Evolutionary conservation across 2,888 invertebrate species (phyloP), one percentile per base, ranked within the genome.

Genomic region (Molorchus minor): DNA sequence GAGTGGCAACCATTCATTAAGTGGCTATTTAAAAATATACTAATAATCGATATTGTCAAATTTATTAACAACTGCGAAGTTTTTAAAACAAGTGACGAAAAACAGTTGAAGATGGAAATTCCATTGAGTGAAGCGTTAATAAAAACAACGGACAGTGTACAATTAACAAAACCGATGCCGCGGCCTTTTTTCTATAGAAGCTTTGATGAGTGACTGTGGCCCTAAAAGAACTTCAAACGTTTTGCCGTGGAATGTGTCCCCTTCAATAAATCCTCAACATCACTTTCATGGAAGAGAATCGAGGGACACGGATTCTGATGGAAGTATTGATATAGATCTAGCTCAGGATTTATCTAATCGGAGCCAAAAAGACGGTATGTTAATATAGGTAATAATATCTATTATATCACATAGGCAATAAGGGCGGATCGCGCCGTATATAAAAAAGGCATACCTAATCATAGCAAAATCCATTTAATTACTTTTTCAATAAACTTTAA

Each of bases 161-260:
- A 68, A 29, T 65, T 75, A 40, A 76, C 77, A n/a, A 81, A 79
- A 68, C 75, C 80, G 2, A 82, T 82, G 47, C 87, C 87, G 2
- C 85, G 84, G 68, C 85, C 87, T 1, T 87, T 87, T n/a, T 75
- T 85, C 87, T 0, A 87, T 87, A 41, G 87, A 87, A 76, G 87
- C 87, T 1, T 71, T 87, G 19, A 87, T 87, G 73, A 79, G 81
- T 68, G 79, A 79, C 61, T 74, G 74, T 60, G 77, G 75, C 8
- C 77, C 79, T 8, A 75, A 63, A 61, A 75, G 70, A 55, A 63
- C 40, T 13, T 68, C 58, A 49, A 68, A 57, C 13, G 47, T 63
- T 35, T 62, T 62, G 16, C 64, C 70, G 20, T 75, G 77, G 76
- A 69, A 65, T 47, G 59, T 71, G n/a, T 53, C 69, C 25, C 67